Evolutionary conservation across 1,140 invertebrate genomes (phyloP), one percentile per base, ranked within the genome.

Genomic region (Metopolophium dirhodum): DNA sequence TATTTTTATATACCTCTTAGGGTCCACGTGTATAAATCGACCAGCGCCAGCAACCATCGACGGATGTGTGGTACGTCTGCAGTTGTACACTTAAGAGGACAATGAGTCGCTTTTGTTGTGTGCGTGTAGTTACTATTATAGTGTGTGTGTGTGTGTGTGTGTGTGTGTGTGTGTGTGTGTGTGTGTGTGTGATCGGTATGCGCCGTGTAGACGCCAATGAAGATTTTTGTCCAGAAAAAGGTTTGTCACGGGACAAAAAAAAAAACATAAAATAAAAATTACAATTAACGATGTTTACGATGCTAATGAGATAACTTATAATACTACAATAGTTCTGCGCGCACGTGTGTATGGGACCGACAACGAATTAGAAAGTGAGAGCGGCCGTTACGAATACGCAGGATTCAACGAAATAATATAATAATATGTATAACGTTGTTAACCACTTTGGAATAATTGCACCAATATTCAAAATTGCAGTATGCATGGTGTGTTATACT

Each of bases 351-450:
- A 41, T 30, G 37, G 1, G 23, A 41, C 54, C 54, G 6, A 90
- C 57, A 41, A 23, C 61, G 45, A 90, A 90, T 68, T 90, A 90
- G 57, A 90, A 90, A 90, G 89, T 68, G 26, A 90, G 57, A 68
- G 54, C 30, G 41, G 61, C 89, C 57, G 57, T 45, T 90, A 45
- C 54, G 30, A 90, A 68, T 90, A 6, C n/a, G 14, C n/a, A n/a
- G 11, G 30, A 51, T 90, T 45, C 14, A 26, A 88, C 7, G 45
- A 89, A 68, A 77, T n/a, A 77, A 68, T 68, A 68, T 68, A n/a
- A 68, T 18, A n/a, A n/a, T 68, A 68, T 68, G 61, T 77, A n/a
- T 68, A 61, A 30, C 54, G 57, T 41, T 68, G 37, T n/a, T 68
- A 90, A 90, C 26, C 23, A 68, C 37, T 90, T 45, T 68, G 7